These are phyloP conservation scores for Phyllostomus hastatus DNA, from an alignment of 2,113 vertebrate genomes.

Conservation along the genomic window DNA sequence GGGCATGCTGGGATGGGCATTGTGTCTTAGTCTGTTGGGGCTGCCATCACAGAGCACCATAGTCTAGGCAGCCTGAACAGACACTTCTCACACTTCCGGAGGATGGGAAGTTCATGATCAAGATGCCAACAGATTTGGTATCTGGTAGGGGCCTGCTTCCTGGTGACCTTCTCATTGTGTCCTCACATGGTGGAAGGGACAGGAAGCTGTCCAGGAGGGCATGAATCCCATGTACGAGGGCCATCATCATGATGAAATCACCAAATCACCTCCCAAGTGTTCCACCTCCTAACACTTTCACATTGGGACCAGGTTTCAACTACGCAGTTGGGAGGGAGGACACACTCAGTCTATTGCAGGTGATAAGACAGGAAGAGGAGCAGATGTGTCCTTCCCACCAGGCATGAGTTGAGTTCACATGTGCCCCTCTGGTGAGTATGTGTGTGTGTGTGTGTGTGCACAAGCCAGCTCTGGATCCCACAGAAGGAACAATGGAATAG, in stretches of 20 bases:
- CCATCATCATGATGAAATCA: not conserved
- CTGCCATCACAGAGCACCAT: not conserved
- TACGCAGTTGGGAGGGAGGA: accelerated
- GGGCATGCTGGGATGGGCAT: not conserved
- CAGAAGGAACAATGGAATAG: too few relatives aligned
- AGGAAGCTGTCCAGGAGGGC: not conserved
- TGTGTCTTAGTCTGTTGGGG: not conserved
- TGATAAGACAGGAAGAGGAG: not conserved
- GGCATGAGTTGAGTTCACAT: too few relatives aligned
- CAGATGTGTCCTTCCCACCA: not conserved
- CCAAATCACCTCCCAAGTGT: not conserved
- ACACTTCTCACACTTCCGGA: not conserved
- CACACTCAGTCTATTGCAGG: not conserved
- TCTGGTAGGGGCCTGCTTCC: not conserved
- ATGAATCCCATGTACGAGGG: not conserved
- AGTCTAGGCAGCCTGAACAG: not conserved
- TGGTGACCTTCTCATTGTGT: not conserved
- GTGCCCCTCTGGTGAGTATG: not conserved
- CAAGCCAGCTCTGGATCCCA: not conserved
- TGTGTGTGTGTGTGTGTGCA: accelerated
- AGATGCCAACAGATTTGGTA: not conserved
- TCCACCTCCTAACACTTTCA: not conserved
- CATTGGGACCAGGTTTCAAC: not conserved
- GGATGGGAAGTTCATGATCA: not conserved
- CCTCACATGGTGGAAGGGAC: not conserved